Percentiles rank a stretch among this genome's conserved stretches.
These are phyloP conservation scores for Metopolophium dirhodum DNA, from an alignment of 1,140 invertebrate genomes.

Conservation along the genomic window DNA sequence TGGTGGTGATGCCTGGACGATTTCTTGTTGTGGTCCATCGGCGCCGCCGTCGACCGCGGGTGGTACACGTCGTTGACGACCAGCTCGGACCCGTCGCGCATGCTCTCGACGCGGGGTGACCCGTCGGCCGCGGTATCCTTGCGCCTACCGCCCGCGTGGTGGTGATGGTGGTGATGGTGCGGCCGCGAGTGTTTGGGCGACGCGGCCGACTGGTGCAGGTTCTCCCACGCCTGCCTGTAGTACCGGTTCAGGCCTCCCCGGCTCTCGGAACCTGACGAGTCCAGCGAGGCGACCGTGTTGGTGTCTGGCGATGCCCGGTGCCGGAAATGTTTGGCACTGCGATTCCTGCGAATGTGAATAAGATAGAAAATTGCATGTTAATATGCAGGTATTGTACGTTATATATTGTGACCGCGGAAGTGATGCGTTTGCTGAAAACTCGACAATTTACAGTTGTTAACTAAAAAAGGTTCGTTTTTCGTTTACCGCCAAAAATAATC, in stretches of 20 bases:
- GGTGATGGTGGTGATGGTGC: constrained; percentile 58
- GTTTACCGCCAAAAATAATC: neutral
- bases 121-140: constrained; percentile 71
- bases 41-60: constrained; percentile 61
- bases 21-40: constrained; percentile 71
- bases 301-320: constrained; percentile 86
- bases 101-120: constrained; percentile 71
- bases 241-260: constrained; percentile 81
- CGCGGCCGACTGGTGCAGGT: constrained; percentile 81
- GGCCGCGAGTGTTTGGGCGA: constrained; percentile 64
- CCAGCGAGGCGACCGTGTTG: constrained; percentile 85
- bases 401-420: neutral
- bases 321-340: constrained; percentile 81
- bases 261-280: constrained; percentile 83
- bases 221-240: constrained; percentile 91
- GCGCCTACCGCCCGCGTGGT: constrained; percentile 66
- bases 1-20: constrained; percentile 76
- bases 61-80: constrained; percentile 76
- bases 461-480: neutral
- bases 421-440: neutral
- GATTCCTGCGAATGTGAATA: constrained; percentile 68
- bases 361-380: neutral
- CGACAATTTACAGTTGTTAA: neutral
- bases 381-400: neutral
- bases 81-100: constrained; percentile 81